Evolutionary conservation across 2,888 invertebrate species (phyloP).

Genomic region (Strigamia maritima): DNA sequence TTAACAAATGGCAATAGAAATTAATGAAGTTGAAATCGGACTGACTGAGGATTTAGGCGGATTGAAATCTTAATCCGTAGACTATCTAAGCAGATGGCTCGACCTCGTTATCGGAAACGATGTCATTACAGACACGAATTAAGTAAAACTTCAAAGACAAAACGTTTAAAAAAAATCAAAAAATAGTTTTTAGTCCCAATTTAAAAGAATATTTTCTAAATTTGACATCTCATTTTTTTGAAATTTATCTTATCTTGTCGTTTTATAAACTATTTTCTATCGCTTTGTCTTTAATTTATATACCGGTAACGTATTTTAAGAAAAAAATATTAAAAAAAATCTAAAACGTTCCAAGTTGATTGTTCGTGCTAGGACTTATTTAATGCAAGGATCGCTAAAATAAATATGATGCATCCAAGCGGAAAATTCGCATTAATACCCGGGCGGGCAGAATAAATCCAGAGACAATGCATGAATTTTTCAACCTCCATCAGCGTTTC

Average conservation of each 20-base stretch:
- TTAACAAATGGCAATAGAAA: constrained; percentile 5
- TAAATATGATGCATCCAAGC: constrained; percentile 29
- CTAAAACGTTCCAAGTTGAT: neutral
- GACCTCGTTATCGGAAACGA: neutral
- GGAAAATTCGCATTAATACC: constrained; percentile 32
- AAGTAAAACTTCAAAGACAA: too few species aligned
- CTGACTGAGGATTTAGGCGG: constrained; percentile 30
- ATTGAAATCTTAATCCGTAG: constrained; percentile 22
- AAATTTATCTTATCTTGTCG: too few species aligned
- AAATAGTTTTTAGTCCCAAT: neutral
- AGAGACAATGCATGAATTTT: constrained; percentile 32
- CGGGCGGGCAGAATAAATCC: constrained; percentile 27
- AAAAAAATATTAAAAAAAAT: neutral
- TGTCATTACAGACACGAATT: neutral
- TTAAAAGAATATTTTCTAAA: neutral
- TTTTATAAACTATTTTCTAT: too few species aligned
- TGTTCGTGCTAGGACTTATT: constrained; percentile 5
- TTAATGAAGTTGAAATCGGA: constrained; percentile 15
- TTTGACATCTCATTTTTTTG: too few species aligned
- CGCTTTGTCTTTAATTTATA: too few species aligned
- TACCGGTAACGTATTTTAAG: neutral
- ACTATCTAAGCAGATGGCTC: neutral
- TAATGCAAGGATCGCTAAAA: constrained; percentile 28
- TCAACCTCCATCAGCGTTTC: constrained; percentile 27
- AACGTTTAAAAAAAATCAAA: neutral